These are phyloP conservation scores for Hylaea fasciaria DNA, from an alignment of 2,888 invertebrate genomes.

Conservation along the genomic window DNA sequence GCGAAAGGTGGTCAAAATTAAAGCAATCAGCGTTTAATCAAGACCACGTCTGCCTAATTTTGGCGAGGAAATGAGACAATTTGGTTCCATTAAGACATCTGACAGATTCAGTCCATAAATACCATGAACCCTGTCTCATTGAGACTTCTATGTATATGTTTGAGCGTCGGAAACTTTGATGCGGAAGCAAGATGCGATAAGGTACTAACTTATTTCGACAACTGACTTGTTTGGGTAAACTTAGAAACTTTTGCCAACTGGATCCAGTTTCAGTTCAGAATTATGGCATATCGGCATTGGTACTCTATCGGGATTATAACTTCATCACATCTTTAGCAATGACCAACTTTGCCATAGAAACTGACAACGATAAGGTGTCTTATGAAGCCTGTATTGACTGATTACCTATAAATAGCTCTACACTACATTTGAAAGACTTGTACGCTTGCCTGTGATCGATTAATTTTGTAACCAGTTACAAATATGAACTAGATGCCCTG, in stretches of 20 bases:
- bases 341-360: background rate
- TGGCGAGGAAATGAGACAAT: slow-evolving; percentile 41
- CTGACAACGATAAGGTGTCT: no score
- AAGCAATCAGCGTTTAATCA: slow-evolving; percentile 36
- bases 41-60: slow-evolving; percentile 30
- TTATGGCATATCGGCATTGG: background rate
- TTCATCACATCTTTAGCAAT: background rate
- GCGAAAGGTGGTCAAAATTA: slow-evolving; percentile 29
- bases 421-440: background rate
- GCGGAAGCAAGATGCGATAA: slow-evolving; percentile 6
- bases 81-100: slow-evolving; percentile 29
- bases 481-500: background rate
- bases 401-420: no score
- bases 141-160: background rate
- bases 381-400: no score
- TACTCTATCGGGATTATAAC: background rate
- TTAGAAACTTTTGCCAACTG: slow-evolving; percentile 3
- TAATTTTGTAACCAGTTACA: slow-evolving; percentile 29
- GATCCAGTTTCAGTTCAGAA: background rate
- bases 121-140: background rate
- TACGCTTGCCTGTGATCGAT: slow-evolving; percentile 8
- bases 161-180: slow-evolving; percentile 2
- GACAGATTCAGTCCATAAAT: slow-evolving; percentile 5
- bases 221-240: slow-evolving; percentile 3
- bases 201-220: slow-evolving; percentile 10